Evolutionary conservation across 23 tunicate genomes (phyloP).

Genomic region (Diplosoma virens): DNA sequence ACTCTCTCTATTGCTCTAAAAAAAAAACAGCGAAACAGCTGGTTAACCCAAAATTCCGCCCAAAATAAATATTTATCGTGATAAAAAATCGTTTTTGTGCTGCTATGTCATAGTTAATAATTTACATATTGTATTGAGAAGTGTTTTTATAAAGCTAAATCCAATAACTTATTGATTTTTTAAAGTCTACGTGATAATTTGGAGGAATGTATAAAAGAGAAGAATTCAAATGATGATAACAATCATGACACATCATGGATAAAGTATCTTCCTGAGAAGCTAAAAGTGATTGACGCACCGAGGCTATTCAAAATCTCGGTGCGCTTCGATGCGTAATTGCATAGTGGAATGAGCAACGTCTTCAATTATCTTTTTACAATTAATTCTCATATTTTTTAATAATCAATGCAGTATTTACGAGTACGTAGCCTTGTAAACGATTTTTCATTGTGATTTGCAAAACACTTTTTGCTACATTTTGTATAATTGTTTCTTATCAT

Average conservation of each 20-base stretch:
- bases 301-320: slow-evolving; percentile 2
- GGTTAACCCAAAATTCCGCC: too few relatives aligned
- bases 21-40: too few relatives aligned
- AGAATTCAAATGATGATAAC: slow-evolving; percentile 4
- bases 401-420: too few relatives aligned
- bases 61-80: too few relatives aligned
- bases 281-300: slow-evolving; percentile 5
- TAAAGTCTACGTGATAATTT: slow-evolving; percentile 17
- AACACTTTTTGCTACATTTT: too few relatives aligned
- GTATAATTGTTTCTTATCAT: too few relatives aligned
- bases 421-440: too few relatives aligned
- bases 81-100: background rate
- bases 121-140: too few relatives aligned
- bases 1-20: too few relatives aligned
- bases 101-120: too few relatives aligned
- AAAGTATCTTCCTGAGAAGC: background rate
- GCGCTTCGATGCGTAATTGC: background rate
- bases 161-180: background rate
- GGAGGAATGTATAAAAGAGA: background rate
- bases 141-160: background rate
- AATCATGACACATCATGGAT: background rate
- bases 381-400: too few relatives aligned
- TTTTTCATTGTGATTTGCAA: too few relatives aligned
- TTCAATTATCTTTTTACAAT: background rate
- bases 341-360: background rate